These are phyloP conservation scores for Epinephelus malabaricus DNA, from an alignment of 2,797 vertebrate species.

Conservation along the genomic window DNA sequence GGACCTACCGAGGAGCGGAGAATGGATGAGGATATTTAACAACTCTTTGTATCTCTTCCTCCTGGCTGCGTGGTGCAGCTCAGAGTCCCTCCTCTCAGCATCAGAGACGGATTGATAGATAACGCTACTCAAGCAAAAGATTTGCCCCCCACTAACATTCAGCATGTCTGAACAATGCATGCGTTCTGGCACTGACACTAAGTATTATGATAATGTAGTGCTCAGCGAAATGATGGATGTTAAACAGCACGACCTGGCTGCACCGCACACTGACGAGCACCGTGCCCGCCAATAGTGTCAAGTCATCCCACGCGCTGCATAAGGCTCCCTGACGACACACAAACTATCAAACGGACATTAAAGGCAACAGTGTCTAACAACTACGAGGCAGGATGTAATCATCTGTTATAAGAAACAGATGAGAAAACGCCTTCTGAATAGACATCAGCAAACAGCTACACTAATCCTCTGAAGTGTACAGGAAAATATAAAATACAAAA, in stretches of 20 bases:
- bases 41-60: constrained; percentile 81
- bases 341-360: constrained; percentile 63
- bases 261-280: constrained; percentile 62
- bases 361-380: constrained; percentile 58
- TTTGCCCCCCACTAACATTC: constrained; percentile 82
- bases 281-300: constrained; percentile 68
- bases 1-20: constrained; percentile 76
- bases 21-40: constrained; percentile 86
- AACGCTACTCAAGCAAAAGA: constrained; percentile 83
- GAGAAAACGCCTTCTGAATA: constrained; percentile 20
- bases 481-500: constrained; percentile 44
- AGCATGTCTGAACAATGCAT: constrained; percentile 83
- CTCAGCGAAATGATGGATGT: constrained; percentile 83
- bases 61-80: constrained; percentile 77
- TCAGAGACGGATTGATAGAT: constrained; percentile 84
- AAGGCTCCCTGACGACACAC: constrained; percentile 59
- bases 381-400: constrained; percentile 44
- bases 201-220: constrained; percentile 84
- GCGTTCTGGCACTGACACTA: constrained; percentile 78
- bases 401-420: constrained; percentile 38
- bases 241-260: constrained; percentile 81
- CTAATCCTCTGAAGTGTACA: constrained; percentile 26
- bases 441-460: neutral
- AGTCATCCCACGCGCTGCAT: constrained; percentile 72
- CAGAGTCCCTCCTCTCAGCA: constrained; percentile 79